phyloP scores from a whole-genome alignment of 2,797 vertebrate genomes.

The Sylvilagus floridanus region DNA sequence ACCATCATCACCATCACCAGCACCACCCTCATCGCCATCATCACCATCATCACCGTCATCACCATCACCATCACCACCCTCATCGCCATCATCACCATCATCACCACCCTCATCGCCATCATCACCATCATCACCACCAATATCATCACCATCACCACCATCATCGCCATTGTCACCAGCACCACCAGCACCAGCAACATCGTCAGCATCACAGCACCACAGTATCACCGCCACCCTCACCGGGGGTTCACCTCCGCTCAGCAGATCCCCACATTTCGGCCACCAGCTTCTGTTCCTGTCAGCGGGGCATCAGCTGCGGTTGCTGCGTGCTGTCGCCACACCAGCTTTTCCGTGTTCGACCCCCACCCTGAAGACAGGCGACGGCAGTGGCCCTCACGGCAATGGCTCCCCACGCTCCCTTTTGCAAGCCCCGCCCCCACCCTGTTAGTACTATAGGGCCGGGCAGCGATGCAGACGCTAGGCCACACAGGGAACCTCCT shows the following conservation, averaged over 20 bases:
- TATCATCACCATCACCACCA: neutral
- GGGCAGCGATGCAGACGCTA: accelerated
- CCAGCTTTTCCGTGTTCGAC: neutral
- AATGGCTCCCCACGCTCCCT: neutral
- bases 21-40: too few relatives aligned
- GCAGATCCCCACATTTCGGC: accelerated
- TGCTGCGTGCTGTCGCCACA: neutral
- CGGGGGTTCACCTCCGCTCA: neutral
- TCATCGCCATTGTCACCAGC: neutral
- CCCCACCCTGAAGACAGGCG: too few relatives aligned
- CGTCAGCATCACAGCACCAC: neutral
- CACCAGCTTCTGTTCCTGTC: neutral
- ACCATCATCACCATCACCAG: neutral
- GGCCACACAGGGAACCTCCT: neutral
- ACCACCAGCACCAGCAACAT: neutral
- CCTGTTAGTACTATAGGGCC: neutral
- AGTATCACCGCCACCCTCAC: neutral
- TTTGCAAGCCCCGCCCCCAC: neutral
- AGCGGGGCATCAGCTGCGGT: too few relatives aligned
- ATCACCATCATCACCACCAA: neutral
- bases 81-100: neutral
- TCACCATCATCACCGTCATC: neutral
- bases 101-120: neutral
- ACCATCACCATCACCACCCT: neutral
- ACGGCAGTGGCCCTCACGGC: neutral